phyloP scores from a whole-genome alignment of 2,113 vertebrate genomes.

The Labeo catla region DNA sequence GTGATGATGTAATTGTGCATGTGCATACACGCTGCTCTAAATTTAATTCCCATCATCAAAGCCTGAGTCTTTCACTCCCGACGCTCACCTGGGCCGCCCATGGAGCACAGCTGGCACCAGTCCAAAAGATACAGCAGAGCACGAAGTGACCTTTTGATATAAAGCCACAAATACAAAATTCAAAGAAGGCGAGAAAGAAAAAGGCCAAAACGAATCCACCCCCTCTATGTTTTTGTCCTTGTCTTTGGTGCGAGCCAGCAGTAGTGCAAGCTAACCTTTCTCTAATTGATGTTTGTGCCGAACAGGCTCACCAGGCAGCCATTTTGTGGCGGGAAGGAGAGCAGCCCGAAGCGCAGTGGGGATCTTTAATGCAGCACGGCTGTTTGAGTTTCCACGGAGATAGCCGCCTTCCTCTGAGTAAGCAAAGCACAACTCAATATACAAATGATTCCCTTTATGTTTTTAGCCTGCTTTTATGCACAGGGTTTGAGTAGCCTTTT shows the following conservation, averaged over 20 bases:
- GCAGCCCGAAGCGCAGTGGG: conserved; percentile 40
- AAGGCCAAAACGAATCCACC: conserved; percentile 57
- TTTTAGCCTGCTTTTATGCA: conserved; percentile 6
- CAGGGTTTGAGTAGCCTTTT: not conserved
- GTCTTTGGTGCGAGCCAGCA: conserved; percentile 65
- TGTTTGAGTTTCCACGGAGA: conserved; percentile 40
- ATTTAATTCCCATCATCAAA: conserved; percentile 26
- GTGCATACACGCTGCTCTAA: not conserved
- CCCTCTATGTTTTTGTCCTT: conserved; percentile 54
- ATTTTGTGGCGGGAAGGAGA: conserved; percentile 66
- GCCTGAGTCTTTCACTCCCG: not conserved
- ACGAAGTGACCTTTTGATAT: conserved; percentile 64
- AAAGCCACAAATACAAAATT: conserved; percentile 57
- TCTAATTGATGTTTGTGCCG: conserved; percentile 75
- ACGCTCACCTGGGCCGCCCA: not conserved
- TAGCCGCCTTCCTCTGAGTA: conserved; percentile 22
- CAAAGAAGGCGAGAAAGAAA: conserved; percentile 38
- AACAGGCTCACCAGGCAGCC: conserved; percentile 61
- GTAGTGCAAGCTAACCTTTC: conserved; percentile 79
- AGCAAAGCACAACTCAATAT: not conserved
- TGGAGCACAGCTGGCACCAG: conserved; percentile 25
- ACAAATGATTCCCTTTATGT: not conserved
- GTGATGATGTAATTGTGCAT: not conserved
- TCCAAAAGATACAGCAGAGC: conserved; percentile 16
- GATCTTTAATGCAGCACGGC: conserved; percentile 35